A percentile compares a stretch with the other conserved stretches of the same genome.
phyloP scores from a whole-genome alignment of 35 echinoderm and acorn worm species.

The Lytechinus pictus region DNA sequence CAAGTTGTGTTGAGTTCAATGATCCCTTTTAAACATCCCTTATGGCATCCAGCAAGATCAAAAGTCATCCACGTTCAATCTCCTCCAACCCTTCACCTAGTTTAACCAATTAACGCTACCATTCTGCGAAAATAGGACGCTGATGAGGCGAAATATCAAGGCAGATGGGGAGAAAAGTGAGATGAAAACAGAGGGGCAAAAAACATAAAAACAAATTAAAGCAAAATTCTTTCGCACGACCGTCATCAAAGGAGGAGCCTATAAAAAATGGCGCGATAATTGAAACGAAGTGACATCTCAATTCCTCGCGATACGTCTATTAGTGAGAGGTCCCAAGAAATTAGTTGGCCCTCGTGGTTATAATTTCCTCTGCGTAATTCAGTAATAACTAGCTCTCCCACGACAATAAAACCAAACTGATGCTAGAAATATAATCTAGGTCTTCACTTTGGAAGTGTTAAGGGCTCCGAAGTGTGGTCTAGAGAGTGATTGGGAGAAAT shows the following conservation, averaged over 20 bases:
- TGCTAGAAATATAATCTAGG: conserved; percentile 10
- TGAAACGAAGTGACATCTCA: conserved; percentile 31
- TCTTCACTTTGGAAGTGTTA: neutral
- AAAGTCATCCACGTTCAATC: neutral
- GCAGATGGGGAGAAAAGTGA: neutral
- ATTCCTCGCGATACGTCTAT: conserved; percentile 39
- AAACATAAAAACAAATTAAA: neutral
- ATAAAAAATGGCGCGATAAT: conserved; percentile 32
- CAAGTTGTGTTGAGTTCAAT: neutral
- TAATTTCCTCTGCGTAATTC: conserved; percentile 53
- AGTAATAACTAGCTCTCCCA: conserved; percentile 45
- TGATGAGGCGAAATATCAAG: neutral
- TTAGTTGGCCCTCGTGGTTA: conserved; percentile 47
- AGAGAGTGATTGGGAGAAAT: neutral
- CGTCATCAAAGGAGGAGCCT: neutral
- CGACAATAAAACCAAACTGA: neutral
- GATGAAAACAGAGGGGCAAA: neutral
- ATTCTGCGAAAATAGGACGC: neutral
- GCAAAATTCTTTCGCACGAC: neutral
- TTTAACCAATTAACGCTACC: neutral
- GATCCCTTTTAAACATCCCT: neutral
- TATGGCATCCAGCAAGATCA: neutral
- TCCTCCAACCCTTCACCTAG: neutral
- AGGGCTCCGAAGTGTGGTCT: neutral
- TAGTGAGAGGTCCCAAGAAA: neutral